Evolutionary conservation across 2,113 vertebrate genomes (phyloP).

Genomic region (Neomonachus schauinslandi): DNA sequence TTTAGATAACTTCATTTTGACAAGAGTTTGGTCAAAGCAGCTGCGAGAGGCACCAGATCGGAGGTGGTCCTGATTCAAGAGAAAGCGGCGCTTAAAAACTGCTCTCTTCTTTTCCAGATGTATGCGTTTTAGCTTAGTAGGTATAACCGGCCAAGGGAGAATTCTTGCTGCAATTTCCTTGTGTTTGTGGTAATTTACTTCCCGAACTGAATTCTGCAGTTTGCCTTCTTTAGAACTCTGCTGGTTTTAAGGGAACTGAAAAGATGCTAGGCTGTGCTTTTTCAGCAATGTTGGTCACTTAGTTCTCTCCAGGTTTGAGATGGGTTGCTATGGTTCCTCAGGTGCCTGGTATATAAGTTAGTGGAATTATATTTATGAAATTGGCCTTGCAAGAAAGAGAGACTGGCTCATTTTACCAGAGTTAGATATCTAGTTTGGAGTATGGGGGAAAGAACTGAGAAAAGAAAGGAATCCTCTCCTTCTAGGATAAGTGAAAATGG

Average conservation of each 20-base stretch:
- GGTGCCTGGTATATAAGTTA: background rate
- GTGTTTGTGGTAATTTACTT: background rate
- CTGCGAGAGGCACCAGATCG: background rate
- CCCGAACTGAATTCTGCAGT: background rate
- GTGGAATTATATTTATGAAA: background rate
- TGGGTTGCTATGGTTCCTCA: background rate
- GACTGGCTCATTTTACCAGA: background rate
- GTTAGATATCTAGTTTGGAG: background rate
- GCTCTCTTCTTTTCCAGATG: background rate
- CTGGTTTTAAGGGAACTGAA: background rate
- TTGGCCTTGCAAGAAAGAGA: background rate
- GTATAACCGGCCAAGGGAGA: background rate
- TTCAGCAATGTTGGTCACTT: background rate
- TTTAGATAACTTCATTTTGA: constrained; percentile 54
- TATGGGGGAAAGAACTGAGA: background rate
- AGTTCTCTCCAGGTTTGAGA: background rate
- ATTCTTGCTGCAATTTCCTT: background rate
- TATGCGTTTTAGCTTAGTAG: background rate
- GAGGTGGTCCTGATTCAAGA: background rate
- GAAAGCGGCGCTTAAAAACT: background rate
- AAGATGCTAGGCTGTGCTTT: background rate
- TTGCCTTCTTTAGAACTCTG: background rate
- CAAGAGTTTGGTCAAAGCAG: background rate
- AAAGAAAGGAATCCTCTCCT: background rate
- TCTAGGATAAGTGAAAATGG: background rate